A percentile compares a stretch with the other conserved stretches of the same genome.
These are phyloP conservation scores for Phyllopteryx taeniolatus DNA, from an alignment of 2,113 vertebrate species.

Conservation along the genomic window DNA sequence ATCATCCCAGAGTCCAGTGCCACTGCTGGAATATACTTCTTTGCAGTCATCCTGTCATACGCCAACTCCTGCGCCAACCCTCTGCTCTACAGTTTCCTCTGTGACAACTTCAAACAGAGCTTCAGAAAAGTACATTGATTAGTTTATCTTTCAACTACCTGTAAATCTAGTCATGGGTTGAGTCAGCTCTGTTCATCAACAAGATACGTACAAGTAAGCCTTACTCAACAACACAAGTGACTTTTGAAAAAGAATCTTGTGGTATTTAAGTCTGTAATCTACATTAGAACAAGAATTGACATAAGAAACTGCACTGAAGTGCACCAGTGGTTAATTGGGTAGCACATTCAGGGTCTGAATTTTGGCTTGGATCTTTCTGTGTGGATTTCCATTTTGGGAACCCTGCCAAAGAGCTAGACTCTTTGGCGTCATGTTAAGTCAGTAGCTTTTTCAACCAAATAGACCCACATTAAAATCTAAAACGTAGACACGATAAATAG, in stretches of 20 bases:
- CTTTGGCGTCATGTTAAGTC: too few species aligned
- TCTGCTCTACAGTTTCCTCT: constrained; percentile 88
- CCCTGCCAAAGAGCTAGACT: too few species aligned
- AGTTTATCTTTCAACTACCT: not conserved
- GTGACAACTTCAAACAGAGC: constrained; percentile 93
- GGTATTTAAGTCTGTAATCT: not conserved
- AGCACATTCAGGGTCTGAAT: too few species aligned
- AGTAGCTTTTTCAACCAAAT: too few species aligned
- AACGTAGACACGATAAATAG: too few species aligned
- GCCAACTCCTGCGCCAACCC: constrained; percentile 97
- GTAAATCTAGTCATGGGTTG: too few species aligned
- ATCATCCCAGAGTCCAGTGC: constrained; percentile 83
- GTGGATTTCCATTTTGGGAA: too few species aligned
- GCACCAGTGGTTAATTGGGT: not conserved
- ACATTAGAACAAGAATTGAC: not conserved
- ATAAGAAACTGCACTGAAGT: not conserved
- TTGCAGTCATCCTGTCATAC: constrained; percentile 86
- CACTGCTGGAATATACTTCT: constrained; percentile 84
- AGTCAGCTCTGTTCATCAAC: not conserved
- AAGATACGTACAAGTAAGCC: not conserved
- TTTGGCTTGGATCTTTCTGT: too few species aligned
- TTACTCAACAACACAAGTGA: not conserved
- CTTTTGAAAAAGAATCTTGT: not conserved
- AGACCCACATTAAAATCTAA: too few species aligned
- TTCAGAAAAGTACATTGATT: constrained; percentile 80